Conservation (phyloP, 2,797 vertebrate species). For the Anabacerthia variegaticeps region DNA sequence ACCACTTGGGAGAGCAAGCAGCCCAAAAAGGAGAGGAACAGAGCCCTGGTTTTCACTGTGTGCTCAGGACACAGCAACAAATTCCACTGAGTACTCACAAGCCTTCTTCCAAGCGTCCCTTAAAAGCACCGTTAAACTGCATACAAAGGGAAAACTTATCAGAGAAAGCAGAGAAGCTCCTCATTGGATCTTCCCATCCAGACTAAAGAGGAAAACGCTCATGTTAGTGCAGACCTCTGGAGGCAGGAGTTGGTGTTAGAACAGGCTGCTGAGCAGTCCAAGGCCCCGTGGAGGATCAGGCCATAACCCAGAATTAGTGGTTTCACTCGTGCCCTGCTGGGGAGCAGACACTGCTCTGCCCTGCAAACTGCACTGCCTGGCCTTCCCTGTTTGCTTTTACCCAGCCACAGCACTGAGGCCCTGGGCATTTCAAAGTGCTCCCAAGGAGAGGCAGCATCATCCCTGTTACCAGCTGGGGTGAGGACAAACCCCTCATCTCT, state of each 20-base stretch:
- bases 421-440: background rate
- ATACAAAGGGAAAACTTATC: background rate
- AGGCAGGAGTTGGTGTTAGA: background rate
- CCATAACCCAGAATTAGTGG: background rate
- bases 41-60: background rate
- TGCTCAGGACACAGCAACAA: background rate
- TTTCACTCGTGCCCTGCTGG: background rate
- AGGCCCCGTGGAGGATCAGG: background rate
- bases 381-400: background rate
- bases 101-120: background rate
- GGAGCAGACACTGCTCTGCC: background rate
- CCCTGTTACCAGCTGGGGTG: background rate
- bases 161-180: background rate
- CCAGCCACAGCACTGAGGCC: background rate
- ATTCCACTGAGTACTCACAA: background rate
- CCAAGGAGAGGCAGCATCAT: background rate
- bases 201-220: background rate
- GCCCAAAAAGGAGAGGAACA: background rate
- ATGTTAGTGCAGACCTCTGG: background rate
- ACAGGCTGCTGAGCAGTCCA: background rate
- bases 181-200: background rate
- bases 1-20: background rate
- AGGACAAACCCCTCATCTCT: background rate
- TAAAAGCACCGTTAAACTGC: conserved; percentile 4
- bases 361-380: background rate